Evolutionary conservation across 2,888 invertebrate species (phyloP), one percentile per base, ranked within the genome.

Genomic region (Urechis unicinctus): DNA sequence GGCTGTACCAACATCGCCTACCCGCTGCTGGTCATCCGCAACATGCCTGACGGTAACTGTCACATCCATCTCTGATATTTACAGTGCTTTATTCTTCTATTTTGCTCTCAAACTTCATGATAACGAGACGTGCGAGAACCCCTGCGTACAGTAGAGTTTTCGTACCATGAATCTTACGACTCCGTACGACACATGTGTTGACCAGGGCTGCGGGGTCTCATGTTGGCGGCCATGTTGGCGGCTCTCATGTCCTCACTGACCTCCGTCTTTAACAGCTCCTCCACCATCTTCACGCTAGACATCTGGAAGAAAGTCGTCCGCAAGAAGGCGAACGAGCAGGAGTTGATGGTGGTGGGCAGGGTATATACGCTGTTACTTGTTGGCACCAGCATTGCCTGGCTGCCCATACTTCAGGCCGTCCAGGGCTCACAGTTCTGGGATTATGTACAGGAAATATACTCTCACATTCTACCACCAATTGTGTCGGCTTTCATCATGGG

Each of bases 161-260:
- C n/a, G n/a, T n/a, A n/a, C n/a, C n/a, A n/a, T n/a, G n/a, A n/a
- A n/a, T n/a, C n/a, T n/a, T n/a, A n/a, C n/a, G n/a, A n/a, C n/a
- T n/a, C n/a, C n/a, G n/a, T n/a, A n/a, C n/a, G n/a, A 50, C 47
- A n/a, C 45, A 44, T 6, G 28, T 2, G 2, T 21, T 48, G 2
- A 28, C 13, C 43, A 61, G 62, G 62, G 36, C 53, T 63, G 41
- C 25, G 63, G 21, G 70, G 70, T 9, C 28, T 70, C 6, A 69
- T 72, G 67, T 62, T 80, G 60, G 78, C 81, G 5, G 80, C 79
- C 13, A 79, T 81, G 78, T 64, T 81, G 64, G 76, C 81, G 26
- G 80, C 81, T 2, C 65, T 81, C 5, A 79, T 81, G 77, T 74
- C 74, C 53, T 78, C 77, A 43, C 65, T 81, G 22, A 79, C 79